Evolutionary conservation across 2,888 invertebrate genomes (phyloP), one percentile per base, ranked within the genome.

Genomic region (Hemaris fuciformis): DNA sequence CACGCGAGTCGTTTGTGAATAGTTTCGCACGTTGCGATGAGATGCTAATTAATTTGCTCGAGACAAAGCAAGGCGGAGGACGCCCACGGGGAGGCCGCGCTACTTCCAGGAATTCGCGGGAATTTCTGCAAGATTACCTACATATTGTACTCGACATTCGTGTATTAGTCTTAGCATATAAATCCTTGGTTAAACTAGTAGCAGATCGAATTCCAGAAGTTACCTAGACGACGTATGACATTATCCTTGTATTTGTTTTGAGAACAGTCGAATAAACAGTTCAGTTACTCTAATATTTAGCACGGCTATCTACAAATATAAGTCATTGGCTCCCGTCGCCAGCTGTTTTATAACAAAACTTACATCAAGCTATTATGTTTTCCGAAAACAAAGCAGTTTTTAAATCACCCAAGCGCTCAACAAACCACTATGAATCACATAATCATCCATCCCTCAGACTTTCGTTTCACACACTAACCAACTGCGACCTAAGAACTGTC

Each of bases 1-100:
- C 53, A 27, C 53, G 53, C 27, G 31, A 31, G 53, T 31, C 53
- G 53, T 53, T 53, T 53, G 53, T 53, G 31, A 53, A 53, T 53
- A 53, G 53, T 53, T 53, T 53, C 53, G 53, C 46, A 46, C 31
- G 31, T 31, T 53, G 27, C 48, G 18, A 53, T 53, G 53, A 53
- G 31, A 53, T 53, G 53, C 53, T 53, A 53, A 53, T 53, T 53
- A 53, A 53, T 53, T 53, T 18, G 53, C 15, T 18, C 42, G 27
- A 53, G 27, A 53, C 53, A 53, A 53, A 53, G 53, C 46, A 18
- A 23, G 23, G 5, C 23, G 18, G 7, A 23, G 45, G 22, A n/a
- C n/a, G n/a, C 3, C n/a, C n/a, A n/a, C n/a, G 31, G 53, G 31
- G 18, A 53, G 15, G 31, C 31, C 27, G 15, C n/a, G 53, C 15